Percentiles rank a stretch among this genome's conserved stretches.
Conservation (phyloP, 2,797 vertebrate species). For the Betta splendens region DNA sequence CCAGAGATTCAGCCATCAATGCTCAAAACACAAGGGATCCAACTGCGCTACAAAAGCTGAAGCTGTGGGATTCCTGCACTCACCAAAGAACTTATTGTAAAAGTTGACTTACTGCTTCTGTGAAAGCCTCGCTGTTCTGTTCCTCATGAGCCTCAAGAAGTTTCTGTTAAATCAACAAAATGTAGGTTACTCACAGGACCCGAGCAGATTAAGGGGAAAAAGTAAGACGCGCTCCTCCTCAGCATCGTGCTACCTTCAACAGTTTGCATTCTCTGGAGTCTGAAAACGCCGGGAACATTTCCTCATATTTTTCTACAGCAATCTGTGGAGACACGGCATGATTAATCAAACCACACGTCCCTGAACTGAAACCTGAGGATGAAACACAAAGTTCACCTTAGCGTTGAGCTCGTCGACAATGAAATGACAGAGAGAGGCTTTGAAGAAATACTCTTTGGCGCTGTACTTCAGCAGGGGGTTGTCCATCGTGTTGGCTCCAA, state of each 20-base stretch:
- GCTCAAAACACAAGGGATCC: slow-evolving; percentile 22
- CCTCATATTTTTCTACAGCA: slow-evolving; percentile 96
- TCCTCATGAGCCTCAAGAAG: slow-evolving; percentile 98
- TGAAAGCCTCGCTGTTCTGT: slow-evolving; percentile 96
- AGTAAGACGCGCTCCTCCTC: slow-evolving; percentile 11
- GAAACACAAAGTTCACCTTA: slow-evolving; percentile 78
- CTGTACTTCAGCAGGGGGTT: slow-evolving; percentile 97
- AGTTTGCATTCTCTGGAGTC: slow-evolving; percentile 98
- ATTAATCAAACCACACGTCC: slow-evolving; percentile 7
- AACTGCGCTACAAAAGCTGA: slow-evolving; percentile 19
- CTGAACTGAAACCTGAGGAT: not conserved
- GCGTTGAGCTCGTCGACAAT: slow-evolving; percentile 98
- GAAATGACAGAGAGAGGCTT: slow-evolving; percentile 97
- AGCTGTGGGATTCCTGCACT: slow-evolving; percentile 13
- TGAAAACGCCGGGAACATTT: slow-evolving; percentile 98
- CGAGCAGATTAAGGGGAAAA: not conserved
- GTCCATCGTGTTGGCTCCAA: slow-evolving; percentile 97
- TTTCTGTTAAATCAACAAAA: slow-evolving; percentile 84
- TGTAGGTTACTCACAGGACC: slow-evolving; percentile 37
- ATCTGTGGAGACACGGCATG: slow-evolving; percentile 81
- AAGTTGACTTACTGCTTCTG: slow-evolving; percentile 89
- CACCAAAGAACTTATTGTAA: slow-evolving; percentile 14
- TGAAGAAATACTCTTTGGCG: slow-evolving; percentile 99
- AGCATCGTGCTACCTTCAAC: slow-evolving; percentile 86
- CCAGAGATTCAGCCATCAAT: slow-evolving; percentile 22